phyloP scores from a whole-genome alignment of 2,797 vertebrate species.

The Hydrocynus forskahlii region DNA sequence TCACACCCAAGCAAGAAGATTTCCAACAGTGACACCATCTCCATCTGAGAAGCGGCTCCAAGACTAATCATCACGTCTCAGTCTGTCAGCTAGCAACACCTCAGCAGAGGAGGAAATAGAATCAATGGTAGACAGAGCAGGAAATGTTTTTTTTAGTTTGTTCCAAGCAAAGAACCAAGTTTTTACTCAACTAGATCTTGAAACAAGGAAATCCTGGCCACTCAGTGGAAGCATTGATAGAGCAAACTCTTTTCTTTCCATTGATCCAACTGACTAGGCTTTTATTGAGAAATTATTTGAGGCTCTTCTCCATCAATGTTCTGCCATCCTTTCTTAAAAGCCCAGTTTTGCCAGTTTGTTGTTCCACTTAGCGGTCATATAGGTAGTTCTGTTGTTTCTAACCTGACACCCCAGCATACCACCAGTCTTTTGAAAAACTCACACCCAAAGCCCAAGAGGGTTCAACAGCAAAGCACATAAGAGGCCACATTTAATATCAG shows the following conservation, averaged over 20 bases:
- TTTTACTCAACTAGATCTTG: background rate
- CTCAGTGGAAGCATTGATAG: background rate
- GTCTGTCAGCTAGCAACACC: background rate
- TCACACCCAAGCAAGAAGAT: conserved; percentile 33
- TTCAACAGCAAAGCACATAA: background rate
- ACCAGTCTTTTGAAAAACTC: no score
- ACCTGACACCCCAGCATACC: background rate
- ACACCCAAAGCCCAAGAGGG: background rate
- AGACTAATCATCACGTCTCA: conserved; percentile 15
- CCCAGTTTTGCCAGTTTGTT: background rate
- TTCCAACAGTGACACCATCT: background rate
- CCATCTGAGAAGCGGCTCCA: background rate
- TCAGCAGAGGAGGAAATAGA: conserved; percentile 8
- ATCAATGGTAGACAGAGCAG: background rate
- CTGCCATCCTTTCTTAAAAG: no score
- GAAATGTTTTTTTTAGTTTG: background rate
- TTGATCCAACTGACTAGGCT: background rate
- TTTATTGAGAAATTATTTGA: background rate
- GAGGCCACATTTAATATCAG: background rate
- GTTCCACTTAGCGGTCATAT: background rate
- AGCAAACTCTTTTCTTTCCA: conserved; percentile 5
- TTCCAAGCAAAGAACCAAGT: background rate
- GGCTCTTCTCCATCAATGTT: background rate
- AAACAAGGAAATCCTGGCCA: background rate
- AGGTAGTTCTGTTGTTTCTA: background rate